phyloP scores from a whole-genome alignment of 2,888 invertebrate genomes.

The Mythimna impura region DNA sequence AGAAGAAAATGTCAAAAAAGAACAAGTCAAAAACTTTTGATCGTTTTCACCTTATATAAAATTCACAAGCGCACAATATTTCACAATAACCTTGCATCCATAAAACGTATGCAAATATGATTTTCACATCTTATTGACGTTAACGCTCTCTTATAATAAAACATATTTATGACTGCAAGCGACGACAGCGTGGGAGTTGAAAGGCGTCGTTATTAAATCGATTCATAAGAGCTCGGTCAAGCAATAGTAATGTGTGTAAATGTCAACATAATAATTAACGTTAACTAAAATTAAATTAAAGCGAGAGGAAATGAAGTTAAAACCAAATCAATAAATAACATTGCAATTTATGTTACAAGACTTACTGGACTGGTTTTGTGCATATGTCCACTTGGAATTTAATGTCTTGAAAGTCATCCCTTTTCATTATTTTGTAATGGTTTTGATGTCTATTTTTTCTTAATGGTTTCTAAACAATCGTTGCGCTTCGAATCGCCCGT shows the following conservation, averaged over 20 bases:
- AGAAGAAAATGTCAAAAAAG: neutral
- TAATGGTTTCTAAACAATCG: slow-evolving; percentile 35
- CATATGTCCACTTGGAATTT: neutral
- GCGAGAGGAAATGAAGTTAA: neutral
- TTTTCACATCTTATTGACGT: slow-evolving; percentile 47
- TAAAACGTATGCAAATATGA: slow-evolving; percentile 53
- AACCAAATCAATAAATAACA: neutral
- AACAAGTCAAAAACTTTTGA: slow-evolving; percentile 2
- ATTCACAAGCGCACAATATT: slow-evolving; percentile 34
- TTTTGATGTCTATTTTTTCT: slow-evolving; percentile 8
- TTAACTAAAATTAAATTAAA: neutral
- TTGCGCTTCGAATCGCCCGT: slow-evolving; percentile 37
- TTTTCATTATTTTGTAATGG: neutral
- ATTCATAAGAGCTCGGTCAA: slow-evolving; percentile 5
- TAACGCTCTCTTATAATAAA: slow-evolving; percentile 39
- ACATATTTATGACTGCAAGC: slow-evolving; percentile 49
- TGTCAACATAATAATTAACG: neutral
- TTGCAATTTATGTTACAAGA: neutral
- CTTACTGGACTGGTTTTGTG: neutral
- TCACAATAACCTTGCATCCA: slow-evolving; percentile 44
- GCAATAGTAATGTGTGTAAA: slow-evolving; percentile 6
- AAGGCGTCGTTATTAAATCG: slow-evolving; percentile 19
- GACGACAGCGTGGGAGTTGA: slow-evolving; percentile 32
- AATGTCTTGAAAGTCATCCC: neutral
- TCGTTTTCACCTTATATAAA: slow-evolving; percentile 46